Evolutionary conservation across 1,140 invertebrate species (phyloP), one percentile per base, ranked within the genome.

Genomic region (Belonocnema kinseyi): DNA sequence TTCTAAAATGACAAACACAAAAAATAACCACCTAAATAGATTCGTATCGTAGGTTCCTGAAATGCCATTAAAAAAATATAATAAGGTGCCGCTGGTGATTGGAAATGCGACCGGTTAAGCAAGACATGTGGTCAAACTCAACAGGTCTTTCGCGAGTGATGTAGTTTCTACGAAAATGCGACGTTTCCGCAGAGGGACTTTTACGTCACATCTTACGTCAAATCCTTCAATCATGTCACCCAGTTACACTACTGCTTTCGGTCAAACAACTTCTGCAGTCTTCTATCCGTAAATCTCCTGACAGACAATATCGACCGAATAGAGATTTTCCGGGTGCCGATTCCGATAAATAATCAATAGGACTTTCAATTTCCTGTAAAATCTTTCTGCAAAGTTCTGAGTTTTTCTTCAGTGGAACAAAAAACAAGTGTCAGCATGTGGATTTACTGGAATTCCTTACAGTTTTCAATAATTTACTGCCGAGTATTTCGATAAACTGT

Each of bases 311-410:
- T 66, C 61, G 16, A 66, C 40, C 40, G 61, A 66, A 66, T 66
- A 26, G 58, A 66, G 61, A 66, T 66, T 66, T 66, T 66, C 61
- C 61, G 61, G 61, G 61, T 66, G 40, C 14, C 16, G 40, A 66
- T 40, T 66, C 33, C 61, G 33, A 66, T 66, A 66, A 66, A 66
- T 66, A 66, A 66, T 66, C 40, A 33, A 66, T 66, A 66, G n/a
- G 61, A 66, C 61, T 66, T 66, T 66, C 61, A 46, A n/a, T 66
- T 66, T 66, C 61, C 61, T 66, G 61, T 46, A 66, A 40, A 33
- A 13, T 40, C 16, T 40, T 66, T 66, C 40, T 66, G 61, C 33
- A 66, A 66, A 26, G 26, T 66, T 66, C 21, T 33, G 16, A 46
- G 33, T 66, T 66, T 66, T 66, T 66, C 61, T 16, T n/a, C 8